Conservation (phyloP, 2,888 invertebrate genomes). For the Cephus pygmeus region DNA sequence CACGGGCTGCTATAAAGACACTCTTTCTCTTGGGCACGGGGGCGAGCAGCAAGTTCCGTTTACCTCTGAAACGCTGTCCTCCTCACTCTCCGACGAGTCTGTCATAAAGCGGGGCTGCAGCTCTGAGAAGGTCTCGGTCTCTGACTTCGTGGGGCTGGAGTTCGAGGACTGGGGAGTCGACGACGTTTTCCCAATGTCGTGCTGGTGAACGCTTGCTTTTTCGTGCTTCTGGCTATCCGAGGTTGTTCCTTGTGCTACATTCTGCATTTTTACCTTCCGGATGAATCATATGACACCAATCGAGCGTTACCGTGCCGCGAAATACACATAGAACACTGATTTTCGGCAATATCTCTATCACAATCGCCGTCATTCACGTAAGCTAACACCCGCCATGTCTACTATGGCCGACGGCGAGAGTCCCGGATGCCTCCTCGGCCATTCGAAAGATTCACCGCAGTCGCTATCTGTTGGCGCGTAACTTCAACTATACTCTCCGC, state of each 20-base stretch:
- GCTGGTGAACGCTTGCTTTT: slow-evolving; percentile 72
- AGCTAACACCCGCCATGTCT: slow-evolving; percentile 79
- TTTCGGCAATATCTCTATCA: slow-evolving; percentile 51
- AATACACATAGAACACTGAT: slow-evolving; percentile 59
- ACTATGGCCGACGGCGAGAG: slow-evolving; percentile 75
- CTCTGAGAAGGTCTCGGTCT: slow-evolving; percentile 86
- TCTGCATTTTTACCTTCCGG: slow-evolving; percentile 88
- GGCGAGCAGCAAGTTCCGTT: slow-evolving; percentile 50
- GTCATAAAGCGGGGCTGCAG: slow-evolving; percentile 89
- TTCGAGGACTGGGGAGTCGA: slow-evolving; percentile 86
- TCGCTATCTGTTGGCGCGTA: slow-evolving; percentile 36
- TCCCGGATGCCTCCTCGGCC: slow-evolving; percentile 75
- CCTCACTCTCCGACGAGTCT: slow-evolving; percentile 95
- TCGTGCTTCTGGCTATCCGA: slow-evolving; percentile 80
- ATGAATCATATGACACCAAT: slow-evolving; percentile 68
- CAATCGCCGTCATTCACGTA: slow-evolving; percentile 67
- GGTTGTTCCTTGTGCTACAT: slow-evolving; percentile 82
- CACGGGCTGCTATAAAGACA: neutral
- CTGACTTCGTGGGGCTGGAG: slow-evolving; percentile 84
- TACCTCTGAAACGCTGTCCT: slow-evolving; percentile 97
- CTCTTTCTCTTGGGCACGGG: neutral
- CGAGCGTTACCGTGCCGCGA: slow-evolving; percentile 52
- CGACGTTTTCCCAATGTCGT: slow-evolving; percentile 66
- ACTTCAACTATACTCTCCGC: slow-evolving; percentile 25
- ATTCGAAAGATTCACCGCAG: slow-evolving; percentile 46